Conservation (phyloP, 2,888 invertebrate species). For the Xestia xanthographa region DNA sequence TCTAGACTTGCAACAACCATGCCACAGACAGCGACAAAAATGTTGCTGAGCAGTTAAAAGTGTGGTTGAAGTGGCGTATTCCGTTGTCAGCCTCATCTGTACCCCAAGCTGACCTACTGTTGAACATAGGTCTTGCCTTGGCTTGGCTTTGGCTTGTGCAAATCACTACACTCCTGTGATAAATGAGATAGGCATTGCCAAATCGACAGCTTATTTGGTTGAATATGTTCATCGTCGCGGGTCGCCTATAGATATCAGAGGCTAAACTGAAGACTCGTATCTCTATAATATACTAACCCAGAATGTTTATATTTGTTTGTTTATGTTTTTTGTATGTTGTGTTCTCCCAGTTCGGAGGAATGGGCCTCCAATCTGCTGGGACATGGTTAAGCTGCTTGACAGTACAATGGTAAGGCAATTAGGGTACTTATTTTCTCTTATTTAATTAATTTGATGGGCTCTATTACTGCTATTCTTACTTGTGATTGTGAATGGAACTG, state of each 20-base stretch:
- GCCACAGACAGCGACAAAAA: neutral
- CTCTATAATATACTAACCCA: neutral
- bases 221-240: neutral
- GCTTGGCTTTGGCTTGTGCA: too few species aligned
- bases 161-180: too few species aligned
- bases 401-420: neutral
- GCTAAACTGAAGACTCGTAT: neutral
- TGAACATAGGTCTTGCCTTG: neutral
- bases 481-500: neutral
- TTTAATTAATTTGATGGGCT: neutral
- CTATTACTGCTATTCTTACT: neutral
- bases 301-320: neutral
- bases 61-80: neutral
- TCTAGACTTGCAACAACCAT: neutral
- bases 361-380: too few species aligned
- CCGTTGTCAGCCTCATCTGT: neutral
- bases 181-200: neutral
- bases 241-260: neutral
- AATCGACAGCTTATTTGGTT: neutral
- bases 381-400: neutral
- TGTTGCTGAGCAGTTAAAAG: neutral
- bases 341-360: too few species aligned
- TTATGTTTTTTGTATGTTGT: too few species aligned
- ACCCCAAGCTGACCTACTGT: rapidly evolving
- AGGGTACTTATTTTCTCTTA: neutral